These are phyloP conservation scores for Podocnemis expansa DNA, from an alignment of 2,113 vertebrate genomes.

Conservation along the genomic window DNA sequence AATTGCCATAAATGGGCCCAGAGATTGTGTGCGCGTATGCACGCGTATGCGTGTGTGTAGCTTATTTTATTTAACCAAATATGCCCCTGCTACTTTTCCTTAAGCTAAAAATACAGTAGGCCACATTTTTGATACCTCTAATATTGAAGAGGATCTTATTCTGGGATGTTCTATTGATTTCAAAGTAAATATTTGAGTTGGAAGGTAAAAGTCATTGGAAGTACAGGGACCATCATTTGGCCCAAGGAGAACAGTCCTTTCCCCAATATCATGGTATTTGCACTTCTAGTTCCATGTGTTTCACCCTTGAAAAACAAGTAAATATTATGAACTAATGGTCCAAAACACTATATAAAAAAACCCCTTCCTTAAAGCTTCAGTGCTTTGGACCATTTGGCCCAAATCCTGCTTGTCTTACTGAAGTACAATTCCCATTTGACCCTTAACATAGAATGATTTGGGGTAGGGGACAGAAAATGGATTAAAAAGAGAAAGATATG, in stretches of 20 bases:
- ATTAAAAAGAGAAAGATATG: not conserved
- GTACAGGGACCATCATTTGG: not conserved
- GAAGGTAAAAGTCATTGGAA: not conserved
- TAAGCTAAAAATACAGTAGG: not conserved
- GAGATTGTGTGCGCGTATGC: too few relatives aligned
- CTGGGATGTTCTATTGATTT: not conserved
- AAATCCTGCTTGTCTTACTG: not conserved
- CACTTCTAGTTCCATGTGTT: rapidly evolving
- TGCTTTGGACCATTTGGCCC: not conserved
- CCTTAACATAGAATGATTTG: rapidly evolving
- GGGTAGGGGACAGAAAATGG: not conserved
- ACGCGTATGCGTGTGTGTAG: too few relatives aligned
- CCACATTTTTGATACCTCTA: not conserved
- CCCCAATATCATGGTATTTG: not conserved
- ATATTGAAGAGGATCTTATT: not conserved
- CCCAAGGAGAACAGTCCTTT: not conserved
- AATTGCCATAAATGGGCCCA: too few relatives aligned
- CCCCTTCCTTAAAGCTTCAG: not conserved
- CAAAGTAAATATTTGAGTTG: not conserved
- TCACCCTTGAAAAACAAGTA: not conserved
- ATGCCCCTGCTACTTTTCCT: not conserved
- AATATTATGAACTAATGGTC: rapidly evolving
- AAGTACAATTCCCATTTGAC: not conserved
- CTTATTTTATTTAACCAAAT: too few relatives aligned
- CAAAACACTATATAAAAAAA: not conserved